Base-by-base conservation (phyloP, 2,888 invertebrate species). In the Pseudococcus viburni region DNA sequence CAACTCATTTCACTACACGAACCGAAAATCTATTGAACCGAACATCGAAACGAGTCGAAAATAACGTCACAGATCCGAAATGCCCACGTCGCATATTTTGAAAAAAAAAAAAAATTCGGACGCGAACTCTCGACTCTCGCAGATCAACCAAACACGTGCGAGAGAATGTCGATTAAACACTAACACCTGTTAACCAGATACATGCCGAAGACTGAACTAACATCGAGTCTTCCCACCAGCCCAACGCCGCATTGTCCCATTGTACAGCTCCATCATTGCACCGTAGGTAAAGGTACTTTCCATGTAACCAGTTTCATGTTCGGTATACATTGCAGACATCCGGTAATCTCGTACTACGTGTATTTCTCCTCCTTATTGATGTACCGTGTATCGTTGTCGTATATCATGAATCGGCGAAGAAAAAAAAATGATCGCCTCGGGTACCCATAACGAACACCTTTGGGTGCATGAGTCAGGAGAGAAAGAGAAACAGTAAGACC, bases 281-380 rank as follows among this genome's bases (percentile, higher is more conserved):
- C 22, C 2, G 22, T 64, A 22, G 22, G 64, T 64, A 64, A 22
- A 22, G 39, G 55, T 64, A 86, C 86, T 86, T 86, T 86, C 86
- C 86, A 64, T 64, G 46, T 59, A 86, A 86, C 86, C 46, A 64
- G 86, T 86, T 86, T 68, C 33, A 86, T 86, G 84, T 51, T 51
- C n/a, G 84, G 80, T 55, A 85, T 85, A 85, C 84, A 85, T 55
- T 68, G 86, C 86, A 86, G 42, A 86, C 86, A 86, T 86, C 86
- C 86, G 86, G 86, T 64, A 59, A 86, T 85, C 80, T 64, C 22
- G 64, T 22, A 83, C 42, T 46, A 33, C 46, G 46, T 46, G 46
- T 19, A 83, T 46, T 33, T 83, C 80, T 83, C 80, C 80, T 83
- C 46, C 77, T 77, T 77, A 77, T 77, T 77, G 77, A 77, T 77